Evolutionary conservation across 2,113 vertebrate genomes (phyloP).

Genomic region (Rallus limicola): DNA sequence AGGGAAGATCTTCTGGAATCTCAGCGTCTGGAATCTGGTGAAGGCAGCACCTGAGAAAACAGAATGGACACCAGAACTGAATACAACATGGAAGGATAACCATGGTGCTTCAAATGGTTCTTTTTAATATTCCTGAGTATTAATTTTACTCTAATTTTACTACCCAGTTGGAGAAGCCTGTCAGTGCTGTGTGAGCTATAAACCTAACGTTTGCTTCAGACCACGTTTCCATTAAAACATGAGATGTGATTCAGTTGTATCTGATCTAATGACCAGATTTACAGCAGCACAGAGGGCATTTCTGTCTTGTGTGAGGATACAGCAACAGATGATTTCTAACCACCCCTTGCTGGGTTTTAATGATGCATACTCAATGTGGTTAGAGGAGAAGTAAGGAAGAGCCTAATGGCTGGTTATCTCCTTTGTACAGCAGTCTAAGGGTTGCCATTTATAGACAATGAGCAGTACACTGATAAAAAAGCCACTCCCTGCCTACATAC

Average conservation of each 20-base stretch:
- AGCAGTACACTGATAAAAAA: neutral
- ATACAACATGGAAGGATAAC: neutral
- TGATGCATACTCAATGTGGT: neutral
- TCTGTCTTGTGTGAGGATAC: neutral
- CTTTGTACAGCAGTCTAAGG: neutral
- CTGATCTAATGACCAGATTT: neutral
- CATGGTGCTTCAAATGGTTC: neutral
- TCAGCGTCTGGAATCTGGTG: slow-evolving; percentile 94
- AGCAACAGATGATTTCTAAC: neutral
- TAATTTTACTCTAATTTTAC: neutral
- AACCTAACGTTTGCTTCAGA: neutral
- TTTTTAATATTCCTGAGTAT: neutral
- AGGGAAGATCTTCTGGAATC: slow-evolving; percentile 92
- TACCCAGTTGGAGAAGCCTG: neutral
- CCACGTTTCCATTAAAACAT: neutral
- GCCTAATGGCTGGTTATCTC: neutral
- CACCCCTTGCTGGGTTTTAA: neutral
- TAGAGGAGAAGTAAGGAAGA: neutral
- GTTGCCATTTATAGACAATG: neutral
- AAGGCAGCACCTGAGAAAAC: slow-evolving; percentile 91
- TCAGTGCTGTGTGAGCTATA: neutral
- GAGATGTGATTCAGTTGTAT: neutral
- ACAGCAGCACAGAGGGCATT: neutral
- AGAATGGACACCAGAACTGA: neutral
- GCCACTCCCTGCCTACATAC: neutral